Conservation (phyloP, 2,113 vertebrate species). For the Misgurnus anguillicaudatus region DNA sequence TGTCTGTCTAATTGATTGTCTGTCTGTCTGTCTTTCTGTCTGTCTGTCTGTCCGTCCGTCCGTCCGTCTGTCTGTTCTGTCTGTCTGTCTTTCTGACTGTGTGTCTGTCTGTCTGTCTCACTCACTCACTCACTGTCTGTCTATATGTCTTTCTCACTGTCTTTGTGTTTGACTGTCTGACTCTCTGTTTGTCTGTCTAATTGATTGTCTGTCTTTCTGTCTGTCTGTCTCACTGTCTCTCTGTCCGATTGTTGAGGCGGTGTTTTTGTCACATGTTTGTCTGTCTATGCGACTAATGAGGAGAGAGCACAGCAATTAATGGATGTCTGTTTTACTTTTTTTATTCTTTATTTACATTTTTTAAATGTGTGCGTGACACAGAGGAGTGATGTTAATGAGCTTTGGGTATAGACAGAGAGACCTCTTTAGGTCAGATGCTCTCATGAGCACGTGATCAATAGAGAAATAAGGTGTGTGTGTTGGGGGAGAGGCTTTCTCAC, state of each 20-base stretch:
- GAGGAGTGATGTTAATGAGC: slow-evolving; percentile 38
- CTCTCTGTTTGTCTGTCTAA: too few species aligned
- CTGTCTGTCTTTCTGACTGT: too few species aligned
- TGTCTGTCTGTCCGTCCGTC: too few species aligned
- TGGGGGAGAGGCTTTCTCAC: slow-evolving; percentile 56
- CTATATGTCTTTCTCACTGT: too few species aligned
- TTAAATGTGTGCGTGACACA: slow-evolving; percentile 20
- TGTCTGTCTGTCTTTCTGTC: too few species aligned
- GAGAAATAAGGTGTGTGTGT: slow-evolving; percentile 39
- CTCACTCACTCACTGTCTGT: too few species aligned
- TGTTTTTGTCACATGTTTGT: slow-evolving; percentile 8
- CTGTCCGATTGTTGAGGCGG: neutral
- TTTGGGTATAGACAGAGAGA: neutral
- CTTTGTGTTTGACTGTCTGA: too few species aligned
- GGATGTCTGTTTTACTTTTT: neutral
- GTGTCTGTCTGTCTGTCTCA: too few species aligned
- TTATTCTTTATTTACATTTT: slow-evolving; percentile 19
- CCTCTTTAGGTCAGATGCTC: slow-evolving; percentile 34
- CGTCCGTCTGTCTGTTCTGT: too few species aligned
- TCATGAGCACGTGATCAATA: slow-evolving; percentile 45
- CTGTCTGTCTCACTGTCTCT: too few species aligned
- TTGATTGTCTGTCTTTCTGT: too few species aligned
- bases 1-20: too few species aligned
- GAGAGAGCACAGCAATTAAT: slow-evolving; percentile 1
- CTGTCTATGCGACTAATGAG: slow-evolving; percentile 23